Conservation (phyloP, 1,140 invertebrate genomes). For the Telenomus remus region DNA sequence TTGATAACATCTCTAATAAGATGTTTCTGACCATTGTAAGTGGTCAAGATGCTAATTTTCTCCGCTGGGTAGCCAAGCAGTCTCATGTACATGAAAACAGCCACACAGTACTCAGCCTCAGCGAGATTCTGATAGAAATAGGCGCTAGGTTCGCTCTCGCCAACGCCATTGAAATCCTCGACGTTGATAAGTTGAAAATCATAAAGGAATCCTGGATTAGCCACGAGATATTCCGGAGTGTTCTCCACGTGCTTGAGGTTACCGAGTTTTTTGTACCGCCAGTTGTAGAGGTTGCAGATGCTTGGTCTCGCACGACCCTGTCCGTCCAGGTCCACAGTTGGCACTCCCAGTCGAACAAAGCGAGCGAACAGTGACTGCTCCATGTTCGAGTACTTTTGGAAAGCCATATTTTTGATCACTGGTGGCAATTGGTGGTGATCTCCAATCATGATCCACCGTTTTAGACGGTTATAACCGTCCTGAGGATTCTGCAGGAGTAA, state of each 20-base stretch:
- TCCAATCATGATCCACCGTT: conserved; percentile 99
- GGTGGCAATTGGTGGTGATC: conserved; percentile 99
- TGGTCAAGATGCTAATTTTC: conserved; percentile 99
- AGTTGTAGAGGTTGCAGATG: conserved; percentile 97
- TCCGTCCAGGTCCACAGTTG: conserved; percentile 97
- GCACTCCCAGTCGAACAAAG: conserved; percentile 96
- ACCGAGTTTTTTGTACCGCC: conserved; percentile 97
- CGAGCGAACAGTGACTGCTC: conserved; percentile 98
- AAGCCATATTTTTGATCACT: conserved; percentile 99
- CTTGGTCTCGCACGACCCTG: conserved; percentile 95
- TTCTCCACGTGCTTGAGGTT: conserved; percentile 92
- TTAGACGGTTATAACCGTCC: conserved; percentile 95
- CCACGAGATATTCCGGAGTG: conserved; percentile 88
- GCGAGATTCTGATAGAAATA: conserved; percentile 99
- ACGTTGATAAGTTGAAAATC: conserved; percentile 99
- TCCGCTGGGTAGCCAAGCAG: conserved; percentile 97
- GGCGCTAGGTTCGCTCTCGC: conserved; percentile 97
- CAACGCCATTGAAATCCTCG: conserved; percentile 96
- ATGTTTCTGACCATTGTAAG: conserved; percentile 99
- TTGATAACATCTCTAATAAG: conserved; percentile 97
- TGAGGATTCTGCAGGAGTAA: conserved; percentile 97
- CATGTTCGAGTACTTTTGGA: conserved; percentile 99
- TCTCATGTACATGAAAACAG: conserved; percentile 99
- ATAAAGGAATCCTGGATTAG: conserved; percentile 93
- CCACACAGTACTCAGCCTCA: conserved; percentile 98